These are phyloP conservation scores for Osmoderma eremita DNA, from an alignment of 2,888 invertebrate species.

Conservation along the genomic window DNA sequence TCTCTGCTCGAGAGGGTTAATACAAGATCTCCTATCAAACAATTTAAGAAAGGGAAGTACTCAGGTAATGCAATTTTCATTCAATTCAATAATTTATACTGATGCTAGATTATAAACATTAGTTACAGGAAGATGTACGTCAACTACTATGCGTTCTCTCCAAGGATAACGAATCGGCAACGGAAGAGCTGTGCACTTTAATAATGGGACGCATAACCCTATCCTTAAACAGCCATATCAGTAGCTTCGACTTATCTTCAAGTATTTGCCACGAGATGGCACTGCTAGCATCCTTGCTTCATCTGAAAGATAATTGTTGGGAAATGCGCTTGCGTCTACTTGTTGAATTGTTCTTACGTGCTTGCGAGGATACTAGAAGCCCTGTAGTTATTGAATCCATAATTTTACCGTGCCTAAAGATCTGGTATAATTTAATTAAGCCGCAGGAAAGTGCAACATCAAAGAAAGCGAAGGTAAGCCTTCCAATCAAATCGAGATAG, in stretches of 20 bases:
- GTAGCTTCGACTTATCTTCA: constrained; percentile 76
- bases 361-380: constrained; percentile 79
- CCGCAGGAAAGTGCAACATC: constrained; percentile 68
- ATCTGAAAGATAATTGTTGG: constrained; percentile 96
- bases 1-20: constrained; percentile 85
- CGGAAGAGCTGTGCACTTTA: constrained; percentile 83
- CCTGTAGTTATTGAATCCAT: constrained; percentile 91
- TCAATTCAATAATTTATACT: not conserved
- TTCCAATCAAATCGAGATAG: not conserved
- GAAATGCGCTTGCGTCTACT: constrained; percentile 90
- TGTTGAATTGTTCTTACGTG: constrained; percentile 86
- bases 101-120: constrained; percentile 38
- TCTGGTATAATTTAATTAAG: constrained; percentile 84
- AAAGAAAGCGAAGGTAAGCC: constrained; percentile 65
- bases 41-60: constrained; percentile 88
- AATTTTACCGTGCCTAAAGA: constrained; percentile 91
- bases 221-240: constrained; percentile 77
- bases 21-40: constrained; percentile 89
- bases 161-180: constrained; percentile 84
- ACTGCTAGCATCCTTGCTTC: constrained; percentile 85
- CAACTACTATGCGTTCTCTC: constrained; percentile 89
- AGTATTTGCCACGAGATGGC: constrained; percentile 91
- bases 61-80: constrained; percentile 64
- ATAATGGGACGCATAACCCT: constrained; percentile 87
- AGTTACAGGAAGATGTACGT: constrained; percentile 89